A percentile compares a stretch with the other conserved stretches of the same genome.
Conservation (phyloP, 2,113 vertebrate genomes). For the Odontesthes bonariensis region DNA sequence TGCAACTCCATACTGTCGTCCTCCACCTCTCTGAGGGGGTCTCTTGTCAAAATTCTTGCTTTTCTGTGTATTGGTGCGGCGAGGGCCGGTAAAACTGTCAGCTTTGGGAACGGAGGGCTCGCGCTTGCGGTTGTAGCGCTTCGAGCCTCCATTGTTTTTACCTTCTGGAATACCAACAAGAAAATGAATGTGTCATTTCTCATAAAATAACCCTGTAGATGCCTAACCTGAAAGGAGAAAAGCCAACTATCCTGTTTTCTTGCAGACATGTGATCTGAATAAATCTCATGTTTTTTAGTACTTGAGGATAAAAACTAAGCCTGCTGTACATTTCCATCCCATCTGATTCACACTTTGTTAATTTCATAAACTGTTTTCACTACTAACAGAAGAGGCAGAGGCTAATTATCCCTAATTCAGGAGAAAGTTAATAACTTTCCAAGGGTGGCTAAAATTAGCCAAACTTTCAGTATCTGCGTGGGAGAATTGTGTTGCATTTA, state of each 20-base stretch:
- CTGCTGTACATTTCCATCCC: neutral
- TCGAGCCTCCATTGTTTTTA: slow-evolving; percentile 93
- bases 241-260: rapidly evolving
- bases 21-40: slow-evolving; percentile 93
- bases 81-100: slow-evolving; percentile 90
- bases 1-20: slow-evolving; percentile 88
- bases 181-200: neutral
- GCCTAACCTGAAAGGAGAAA: no score
- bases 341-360: neutral
- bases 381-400: no score
- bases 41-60: slow-evolving; percentile 99
- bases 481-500: neutral
- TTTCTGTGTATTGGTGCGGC: slow-evolving; percentile 98
- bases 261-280: neutral
- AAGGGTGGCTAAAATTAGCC: no score
- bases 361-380: no score
- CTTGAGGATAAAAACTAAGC: no score
- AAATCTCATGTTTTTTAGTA: neutral
- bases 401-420: neutral
- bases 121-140: slow-evolving; percentile 93
- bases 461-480: neutral
- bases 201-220: no score
- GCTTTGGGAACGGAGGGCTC: slow-evolving; percentile 93
- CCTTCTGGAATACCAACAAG: slow-evolving; percentile 84
- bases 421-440: neutral